Evolutionary conservation across 2,113 vertebrate species (phyloP), one percentile per base, ranked within the genome.

Genomic region (Cygnus atratus): DNA sequence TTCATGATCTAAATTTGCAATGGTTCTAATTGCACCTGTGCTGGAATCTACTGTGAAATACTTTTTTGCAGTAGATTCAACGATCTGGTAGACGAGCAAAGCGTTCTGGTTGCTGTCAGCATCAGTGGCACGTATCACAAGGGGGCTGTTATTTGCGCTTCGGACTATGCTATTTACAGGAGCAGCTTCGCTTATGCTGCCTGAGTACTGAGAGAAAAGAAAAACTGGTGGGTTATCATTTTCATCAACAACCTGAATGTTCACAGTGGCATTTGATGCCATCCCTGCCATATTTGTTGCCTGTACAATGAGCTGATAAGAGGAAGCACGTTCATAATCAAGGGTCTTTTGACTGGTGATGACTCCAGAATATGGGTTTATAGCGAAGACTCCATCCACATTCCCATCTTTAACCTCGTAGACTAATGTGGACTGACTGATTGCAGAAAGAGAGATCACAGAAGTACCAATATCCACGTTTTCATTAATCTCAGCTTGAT

Each of bases 201-300:
- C 99, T 0, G 43, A 95, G 90, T 99, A 99, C 48, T 98, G 98
- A 67, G 98, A 98, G 93, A 97, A 98, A 93, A 99, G 98, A 87
- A 99, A 99, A 74, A 99, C 96, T 1, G 99, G 99, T 1, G 98
- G 95, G 35, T 99, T 99, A 96, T 99, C 99, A 59, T 99, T 99
- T 97, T 99, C 98, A 97, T 99, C 99, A 37, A 99, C 96, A 68
- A 99, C 91, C 80, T 99, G 99, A 86, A 99, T 97, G 39, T 98
- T 98, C 77, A 99, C 97, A 3, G 99, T 99, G 58, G 98, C 97
- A 84, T 99, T 99, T 16, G 99, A 98, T 44, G 98, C 98, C 99
- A 99, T 99, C 24, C 99, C 99, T 58, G 99, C 99, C 99, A 99
- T 99, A 97, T 99, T 99, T 43, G 98, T 98, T 73, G 99, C 99